A percentile compares a stretch with the other conserved stretches of the same genome.
These are phyloP conservation scores for Pipistrellus pygmaeus DNA, from an alignment of 2,797 vertebrate species.

Conservation along the genomic window DNA sequence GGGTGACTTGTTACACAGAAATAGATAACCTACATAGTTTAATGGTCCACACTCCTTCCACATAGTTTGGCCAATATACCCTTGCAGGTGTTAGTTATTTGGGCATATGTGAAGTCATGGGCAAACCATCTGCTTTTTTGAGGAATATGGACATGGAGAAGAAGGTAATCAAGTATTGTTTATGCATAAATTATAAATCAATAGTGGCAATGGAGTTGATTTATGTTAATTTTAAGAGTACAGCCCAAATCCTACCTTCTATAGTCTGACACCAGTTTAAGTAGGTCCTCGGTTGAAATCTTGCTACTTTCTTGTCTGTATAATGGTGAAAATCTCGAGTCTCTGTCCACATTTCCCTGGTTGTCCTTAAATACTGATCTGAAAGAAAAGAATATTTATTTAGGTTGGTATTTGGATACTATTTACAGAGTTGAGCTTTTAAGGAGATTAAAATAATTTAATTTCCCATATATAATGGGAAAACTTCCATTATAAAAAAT, in stretches of 20 bases:
- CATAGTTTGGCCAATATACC: slow-evolving; percentile 65
- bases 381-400: slow-evolving; percentile 73
- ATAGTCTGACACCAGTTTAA: slow-evolving; percentile 96
- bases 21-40: background rate
- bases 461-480: background rate
- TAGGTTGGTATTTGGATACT: background rate
- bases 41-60: background rate
- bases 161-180: background rate
- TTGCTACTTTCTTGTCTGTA: slow-evolving; percentile 99
- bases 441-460: background rate
- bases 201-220: background rate
- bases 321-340: slow-evolving; percentile 96
- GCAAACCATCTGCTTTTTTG: slow-evolving; percentile 55
- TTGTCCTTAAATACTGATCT: slow-evolving; percentile 98
- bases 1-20: background rate
- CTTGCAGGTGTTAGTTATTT: slow-evolving; percentile 29
- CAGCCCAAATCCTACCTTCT: slow-evolving; percentile 90
- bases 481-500: background rate
- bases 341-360: slow-evolving; percentile 96
- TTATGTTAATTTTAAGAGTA: background rate
- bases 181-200: background rate
- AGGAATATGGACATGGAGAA: background rate
- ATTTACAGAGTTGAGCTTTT: background rate
- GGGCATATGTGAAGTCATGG: slow-evolving; percentile 57
- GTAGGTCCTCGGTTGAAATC: slow-evolving; percentile 96